Conservation (phyloP, 2,113 vertebrate genomes). For the Strix uralensis region DNA sequence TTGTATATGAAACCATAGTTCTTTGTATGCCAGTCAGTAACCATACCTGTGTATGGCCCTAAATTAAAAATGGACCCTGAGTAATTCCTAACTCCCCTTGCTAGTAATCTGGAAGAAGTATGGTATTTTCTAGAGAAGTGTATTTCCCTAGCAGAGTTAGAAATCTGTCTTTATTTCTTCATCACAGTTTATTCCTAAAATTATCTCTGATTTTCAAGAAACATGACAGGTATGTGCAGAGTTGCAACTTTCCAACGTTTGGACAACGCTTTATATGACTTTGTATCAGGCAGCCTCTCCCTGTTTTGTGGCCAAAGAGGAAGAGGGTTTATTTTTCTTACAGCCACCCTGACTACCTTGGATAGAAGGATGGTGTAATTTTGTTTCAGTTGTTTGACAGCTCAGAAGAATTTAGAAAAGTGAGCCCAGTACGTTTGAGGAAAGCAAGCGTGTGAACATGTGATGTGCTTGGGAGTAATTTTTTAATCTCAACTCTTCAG, state of each 20-base stretch:
- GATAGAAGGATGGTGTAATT: not conserved
- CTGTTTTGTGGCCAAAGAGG: not conserved
- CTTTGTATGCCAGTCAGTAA: not conserved
- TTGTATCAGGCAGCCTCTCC: not conserved
- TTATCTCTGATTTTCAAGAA: not conserved
- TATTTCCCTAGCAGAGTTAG: not conserved
- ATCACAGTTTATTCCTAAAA: not conserved
- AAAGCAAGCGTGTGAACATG: not conserved
- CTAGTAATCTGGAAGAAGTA: not conserved
- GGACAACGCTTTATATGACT: not conserved
- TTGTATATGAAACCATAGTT: not conserved
- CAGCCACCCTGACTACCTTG: not conserved
- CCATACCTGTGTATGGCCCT: not conserved
- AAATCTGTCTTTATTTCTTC: not conserved
- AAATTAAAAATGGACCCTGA: not conserved
- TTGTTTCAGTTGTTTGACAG: not conserved
- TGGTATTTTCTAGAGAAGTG: not conserved
- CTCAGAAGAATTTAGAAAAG: not conserved
- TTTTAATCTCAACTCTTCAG: not conserved
- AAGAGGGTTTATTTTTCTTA: not conserved
- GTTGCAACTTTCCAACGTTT: not conserved
- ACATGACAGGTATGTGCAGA: not conserved
- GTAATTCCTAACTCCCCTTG: not conserved
- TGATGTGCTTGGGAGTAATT: not conserved
- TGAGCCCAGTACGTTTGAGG: accelerated